A percentile compares a stretch with the other conserved stretches of the same genome.
These are phyloP conservation scores for Nothura maculosa DNA, from an alignment of 2,797 vertebrate species.

Conservation along the genomic window DNA sequence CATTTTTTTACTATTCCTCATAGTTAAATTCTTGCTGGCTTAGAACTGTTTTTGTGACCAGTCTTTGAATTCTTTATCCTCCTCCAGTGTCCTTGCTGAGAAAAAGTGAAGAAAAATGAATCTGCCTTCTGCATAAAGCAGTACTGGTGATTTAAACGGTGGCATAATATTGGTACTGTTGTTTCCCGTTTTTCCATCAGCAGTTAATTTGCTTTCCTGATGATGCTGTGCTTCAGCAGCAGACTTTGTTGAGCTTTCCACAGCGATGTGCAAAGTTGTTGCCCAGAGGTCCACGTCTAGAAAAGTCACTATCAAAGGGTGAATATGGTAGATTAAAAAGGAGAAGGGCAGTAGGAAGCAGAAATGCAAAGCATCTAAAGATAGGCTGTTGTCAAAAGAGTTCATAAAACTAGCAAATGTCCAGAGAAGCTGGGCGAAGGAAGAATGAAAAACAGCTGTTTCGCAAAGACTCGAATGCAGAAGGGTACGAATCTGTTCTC, in stretches of 20 bases:
- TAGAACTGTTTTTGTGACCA: too few species aligned
- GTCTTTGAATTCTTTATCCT: too few species aligned
- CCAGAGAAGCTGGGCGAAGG: not conserved
- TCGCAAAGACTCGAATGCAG: not conserved
- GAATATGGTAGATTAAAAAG: not conserved
- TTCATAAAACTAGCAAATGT: not conserved
- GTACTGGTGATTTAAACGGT: not conserved
- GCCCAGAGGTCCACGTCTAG: not conserved
- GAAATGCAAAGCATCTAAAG: not conserved
- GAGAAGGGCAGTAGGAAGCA: not conserved
- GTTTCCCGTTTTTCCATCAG: not conserved
- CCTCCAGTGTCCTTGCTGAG: not conserved
- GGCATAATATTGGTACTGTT: not conserved
- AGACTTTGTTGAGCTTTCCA: not conserved
- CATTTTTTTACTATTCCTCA: too few species aligned
- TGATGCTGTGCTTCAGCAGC: not conserved
- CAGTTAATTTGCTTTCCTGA: not conserved
- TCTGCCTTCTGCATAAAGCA: not conserved
- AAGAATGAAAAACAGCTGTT: not conserved
- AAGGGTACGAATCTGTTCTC: not conserved
- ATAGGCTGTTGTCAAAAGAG: not conserved
- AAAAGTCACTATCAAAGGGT: not conserved
- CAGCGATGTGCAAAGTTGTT: not conserved
- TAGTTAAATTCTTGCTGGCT: too few species aligned
- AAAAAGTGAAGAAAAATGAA: not conserved